Conservation (phyloP, 2,113 vertebrate genomes). For the Capreolus pygargus region DNA sequence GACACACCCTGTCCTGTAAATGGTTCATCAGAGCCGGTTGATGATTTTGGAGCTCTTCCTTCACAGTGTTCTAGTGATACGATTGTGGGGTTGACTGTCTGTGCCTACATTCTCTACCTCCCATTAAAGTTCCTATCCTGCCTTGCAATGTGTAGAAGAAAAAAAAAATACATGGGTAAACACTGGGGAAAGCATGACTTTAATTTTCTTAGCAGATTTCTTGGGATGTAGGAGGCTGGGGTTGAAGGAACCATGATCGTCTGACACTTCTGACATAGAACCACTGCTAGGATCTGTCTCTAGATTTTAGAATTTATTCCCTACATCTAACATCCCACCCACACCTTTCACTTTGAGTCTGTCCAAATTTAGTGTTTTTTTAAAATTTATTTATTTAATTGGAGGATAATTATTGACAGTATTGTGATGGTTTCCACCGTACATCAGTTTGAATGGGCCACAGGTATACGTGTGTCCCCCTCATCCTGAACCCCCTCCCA, state of each 20-base stretch:
- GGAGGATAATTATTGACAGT: background rate
- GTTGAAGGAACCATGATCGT: background rate
- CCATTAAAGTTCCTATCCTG: background rate
- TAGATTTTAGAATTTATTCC: background rate
- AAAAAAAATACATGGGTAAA: background rate
- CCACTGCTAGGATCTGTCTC: background rate
- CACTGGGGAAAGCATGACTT: background rate
- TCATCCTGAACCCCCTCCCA: background rate
- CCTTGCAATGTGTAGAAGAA: background rate
- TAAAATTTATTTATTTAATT: background rate
- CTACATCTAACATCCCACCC: background rate
- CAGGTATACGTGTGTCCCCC: background rate
- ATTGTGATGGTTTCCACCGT: background rate
- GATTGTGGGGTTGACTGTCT: background rate
- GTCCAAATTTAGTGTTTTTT: background rate
- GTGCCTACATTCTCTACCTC: background rate
- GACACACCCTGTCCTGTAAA: too few relatives aligned
- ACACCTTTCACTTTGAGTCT: background rate
- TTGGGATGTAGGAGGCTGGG: too few relatives aligned
- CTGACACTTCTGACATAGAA: too few relatives aligned
- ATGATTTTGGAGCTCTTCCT: too few relatives aligned
- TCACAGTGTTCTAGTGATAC: too few relatives aligned
- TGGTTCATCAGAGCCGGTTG: rapidly evolving
- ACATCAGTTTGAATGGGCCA: background rate
- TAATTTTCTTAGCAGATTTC: background rate